Evolutionary conservation across 1,140 invertebrate species (phyloP).

Genomic region (Temnothorax curvispinosus): DNA sequence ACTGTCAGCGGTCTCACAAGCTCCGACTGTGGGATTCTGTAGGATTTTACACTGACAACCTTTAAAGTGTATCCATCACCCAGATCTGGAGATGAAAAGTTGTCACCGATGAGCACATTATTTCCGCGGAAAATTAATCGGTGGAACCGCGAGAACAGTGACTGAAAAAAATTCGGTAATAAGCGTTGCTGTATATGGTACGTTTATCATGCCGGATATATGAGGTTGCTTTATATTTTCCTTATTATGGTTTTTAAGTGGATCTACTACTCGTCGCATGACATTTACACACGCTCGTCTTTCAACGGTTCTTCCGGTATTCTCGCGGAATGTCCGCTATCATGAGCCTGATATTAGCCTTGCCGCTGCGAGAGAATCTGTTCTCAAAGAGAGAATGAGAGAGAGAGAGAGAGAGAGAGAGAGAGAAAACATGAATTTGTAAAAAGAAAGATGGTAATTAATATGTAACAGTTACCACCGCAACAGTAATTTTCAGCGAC

Average conservation of each 20-base stretch:
- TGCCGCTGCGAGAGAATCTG: background rate
- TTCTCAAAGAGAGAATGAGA: background rate
- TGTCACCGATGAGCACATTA: background rate
- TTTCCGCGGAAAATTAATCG: background rate
- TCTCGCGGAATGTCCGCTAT: conserved; percentile 5
- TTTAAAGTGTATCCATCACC: background rate
- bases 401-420: background rate
- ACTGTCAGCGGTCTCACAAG: background rate
- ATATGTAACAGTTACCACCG: background rate
- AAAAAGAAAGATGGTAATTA: background rate
- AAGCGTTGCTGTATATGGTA: background rate
- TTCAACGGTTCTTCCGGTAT: conserved; percentile 25
- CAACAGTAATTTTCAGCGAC: background rate
- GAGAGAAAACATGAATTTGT: background rate
- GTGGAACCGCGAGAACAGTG: background rate
- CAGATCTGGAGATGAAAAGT: background rate
- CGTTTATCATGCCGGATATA: conserved; percentile 6
- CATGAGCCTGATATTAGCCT: background rate
- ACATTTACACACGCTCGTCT: conserved; percentile 11
- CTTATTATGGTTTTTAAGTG: conserved; percentile 21
- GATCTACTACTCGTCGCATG: background rate
- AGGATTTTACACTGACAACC: background rate
- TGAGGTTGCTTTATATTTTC: background rate
- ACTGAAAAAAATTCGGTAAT: background rate
- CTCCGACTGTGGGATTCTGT: background rate